Evolutionary conservation across 2,888 invertebrate species (phyloP), one percentile per base, ranked within the genome.

Genomic region (Cataglyphis livida): DNA sequence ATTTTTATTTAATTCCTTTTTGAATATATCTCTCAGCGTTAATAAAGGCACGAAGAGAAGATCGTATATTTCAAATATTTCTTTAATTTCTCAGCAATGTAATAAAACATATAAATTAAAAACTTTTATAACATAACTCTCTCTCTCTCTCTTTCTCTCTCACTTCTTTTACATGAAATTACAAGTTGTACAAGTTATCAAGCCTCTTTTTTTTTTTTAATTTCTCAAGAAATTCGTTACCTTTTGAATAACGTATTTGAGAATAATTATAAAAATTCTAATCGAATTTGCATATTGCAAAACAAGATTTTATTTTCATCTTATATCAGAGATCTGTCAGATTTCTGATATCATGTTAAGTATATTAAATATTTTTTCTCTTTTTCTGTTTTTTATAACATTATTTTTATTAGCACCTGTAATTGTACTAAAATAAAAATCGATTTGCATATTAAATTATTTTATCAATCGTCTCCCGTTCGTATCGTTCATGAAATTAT

Each of bases 1-100:
- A 32, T 41, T 66, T 76, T 76, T 76, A 68, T 68, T 76, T 76
- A 54, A 76, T 66, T 76, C 51, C 7, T 38, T 76, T 76, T 76
- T 68, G 12, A 38, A 76, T 54, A 54, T 76, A 76, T 76, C 68
- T 54, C 28, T n/a, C n/a, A 51, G 65, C 15, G 28, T 38, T 38
- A 68, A 68, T 76, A 76, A 68, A 76, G 68, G 38, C 41, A 68
- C 54, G 54, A 6, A 0, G 32, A 6, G 15, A 38, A 32, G 25
- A 57, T n/a, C 25, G 51, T n/a, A 25, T 51, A n/a, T 54, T 25
- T 51, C 25, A 21, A 76, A 76, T 44, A 44, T 44, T 44, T 44
- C 15, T 54, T 54, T 54, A 28, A 28, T n/a, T 54, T 76, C n/a
- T 76, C 28, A 38, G 28, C 35, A 65, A 65, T 61, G 73, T 41